Evolutionary conservation across 1,140 invertebrate genomes (phyloP).

Genomic region (Hesperophylax magnus): DNA sequence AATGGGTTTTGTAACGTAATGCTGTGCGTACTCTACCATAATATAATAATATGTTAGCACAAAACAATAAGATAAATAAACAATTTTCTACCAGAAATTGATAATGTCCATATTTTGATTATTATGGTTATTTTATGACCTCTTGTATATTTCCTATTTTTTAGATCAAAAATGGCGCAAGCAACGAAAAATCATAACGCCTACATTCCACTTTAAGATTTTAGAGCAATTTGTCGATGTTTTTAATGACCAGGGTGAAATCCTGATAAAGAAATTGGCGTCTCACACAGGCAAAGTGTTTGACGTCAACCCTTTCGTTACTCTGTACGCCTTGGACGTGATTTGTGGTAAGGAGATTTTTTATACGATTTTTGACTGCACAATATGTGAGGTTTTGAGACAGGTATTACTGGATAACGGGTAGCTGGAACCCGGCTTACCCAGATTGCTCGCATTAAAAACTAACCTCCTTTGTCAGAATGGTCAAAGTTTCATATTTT

Average conservation of each 20-base stretch:
- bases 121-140: no score
- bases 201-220: slow-evolving; percentile 91
- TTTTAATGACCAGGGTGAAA: slow-evolving; percentile 80
- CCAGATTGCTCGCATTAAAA: background rate
- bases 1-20: no score
- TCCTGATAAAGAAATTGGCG: slow-evolving; percentile 77
- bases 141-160: background rate
- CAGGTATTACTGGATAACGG: no score
- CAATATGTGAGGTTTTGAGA: background rate
- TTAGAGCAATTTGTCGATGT: slow-evolving; percentile 87
- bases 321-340: slow-evolving; percentile 84
- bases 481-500: background rate
- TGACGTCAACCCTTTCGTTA: slow-evolving; percentile 81
- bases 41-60: no score
- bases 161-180: slow-evolving; percentile 50
- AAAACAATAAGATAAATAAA: no score
- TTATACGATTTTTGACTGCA: background rate
- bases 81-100: no score
- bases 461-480: background rate
- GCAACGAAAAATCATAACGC: slow-evolving; percentile 71
- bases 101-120: no score
- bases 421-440: no score
- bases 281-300: slow-evolving; percentile 69
- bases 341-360: slow-evolving; percentile 77
- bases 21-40: no score